These are phyloP conservation scores for Heliocidaris tuberculata DNA, from an alignment of 35 echinoderm and acorn worm species.

Conservation along the genomic window DNA sequence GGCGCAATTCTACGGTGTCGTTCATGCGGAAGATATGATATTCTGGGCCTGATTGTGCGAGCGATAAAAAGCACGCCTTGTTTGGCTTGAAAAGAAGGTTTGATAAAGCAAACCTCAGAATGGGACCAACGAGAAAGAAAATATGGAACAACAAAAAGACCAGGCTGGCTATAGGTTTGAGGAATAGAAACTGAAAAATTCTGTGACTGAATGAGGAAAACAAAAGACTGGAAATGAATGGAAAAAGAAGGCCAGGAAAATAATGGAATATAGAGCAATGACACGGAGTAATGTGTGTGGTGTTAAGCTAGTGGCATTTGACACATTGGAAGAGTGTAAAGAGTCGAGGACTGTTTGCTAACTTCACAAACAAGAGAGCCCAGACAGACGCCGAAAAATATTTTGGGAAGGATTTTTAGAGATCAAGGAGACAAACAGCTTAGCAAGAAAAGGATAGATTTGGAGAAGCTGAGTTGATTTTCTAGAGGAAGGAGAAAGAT, in stretches of 20 bases:
- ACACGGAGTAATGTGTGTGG: background rate
- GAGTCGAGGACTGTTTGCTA: background rate
- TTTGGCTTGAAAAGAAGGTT: conserved; percentile 42
- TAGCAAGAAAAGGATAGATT: background rate
- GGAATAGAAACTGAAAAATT: conserved; percentile 17
- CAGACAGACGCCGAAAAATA: background rate
- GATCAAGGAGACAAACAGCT: background rate
- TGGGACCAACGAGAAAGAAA: conserved; percentile 8
- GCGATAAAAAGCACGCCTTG: conserved; percentile 34
- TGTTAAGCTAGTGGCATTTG: conserved; percentile 10
- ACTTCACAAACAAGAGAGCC: background rate
- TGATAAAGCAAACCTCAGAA: conserved; percentile 36
- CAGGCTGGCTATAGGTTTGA: background rate
- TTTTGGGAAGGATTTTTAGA: background rate
- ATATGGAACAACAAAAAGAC: background rate
- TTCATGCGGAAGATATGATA: conserved; percentile 32
- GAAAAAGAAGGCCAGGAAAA: conserved; percentile 1
- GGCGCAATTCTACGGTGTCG: conserved; percentile 19
- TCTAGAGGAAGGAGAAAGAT: background rate
- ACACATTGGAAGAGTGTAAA: background rate
- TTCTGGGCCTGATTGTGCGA: background rate
- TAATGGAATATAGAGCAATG: conserved; percentile 11
- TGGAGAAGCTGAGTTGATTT: background rate
- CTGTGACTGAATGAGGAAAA: background rate
- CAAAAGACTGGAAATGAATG: background rate